Conservation (phyloP, 2,888 invertebrate genomes). For the Aplocera efformata region DNA sequence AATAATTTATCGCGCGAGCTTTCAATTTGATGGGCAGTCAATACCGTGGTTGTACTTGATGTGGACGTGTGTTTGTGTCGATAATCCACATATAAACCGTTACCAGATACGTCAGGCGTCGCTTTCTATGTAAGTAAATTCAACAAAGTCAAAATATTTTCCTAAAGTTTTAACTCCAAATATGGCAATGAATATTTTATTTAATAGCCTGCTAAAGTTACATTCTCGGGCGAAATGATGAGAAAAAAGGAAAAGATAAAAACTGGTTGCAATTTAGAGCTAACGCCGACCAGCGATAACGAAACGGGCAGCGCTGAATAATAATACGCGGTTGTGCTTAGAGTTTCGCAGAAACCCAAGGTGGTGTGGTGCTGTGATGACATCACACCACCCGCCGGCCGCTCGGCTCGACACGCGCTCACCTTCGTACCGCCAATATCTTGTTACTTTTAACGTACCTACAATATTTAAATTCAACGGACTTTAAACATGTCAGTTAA, state of each 20-base stretch:
- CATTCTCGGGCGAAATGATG: slow-evolving; percentile 23
- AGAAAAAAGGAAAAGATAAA: slow-evolving; percentile 48
- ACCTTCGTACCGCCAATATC: slow-evolving; percentile 50
- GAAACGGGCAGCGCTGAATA: slow-evolving; percentile 53
- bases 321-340: slow-evolving; percentile 60
- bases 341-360: slow-evolving; percentile 67
- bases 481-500: slow-evolving; percentile 18
- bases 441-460: slow-evolving; percentile 30
- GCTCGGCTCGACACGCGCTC: slow-evolving; percentile 46
- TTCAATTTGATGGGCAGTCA: slow-evolving; percentile 54
- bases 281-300: slow-evolving; percentile 54
- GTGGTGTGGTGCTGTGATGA: slow-evolving; percentile 57
- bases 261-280: slow-evolving; percentile 61
- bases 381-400: slow-evolving; percentile 53
- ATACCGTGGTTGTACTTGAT: slow-evolving; percentile 45
- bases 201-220: slow-evolving; percentile 27
- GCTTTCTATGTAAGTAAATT: slow-evolving; percentile 23
- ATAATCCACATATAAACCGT: slow-evolving; percentile 22
- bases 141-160: slow-evolving; percentile 6
- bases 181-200: slow-evolving; percentile 13
- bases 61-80: slow-evolving; percentile 46
- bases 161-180: slow-evolving; percentile 1
- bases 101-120: slow-evolving; percentile 12
- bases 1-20: slow-evolving; percentile 46
- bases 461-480: slow-evolving; percentile 22